These are phyloP conservation scores for Manacus vitellinus DNA, from an alignment of 2,113 vertebrate genomes.

Conservation along the genomic window DNA sequence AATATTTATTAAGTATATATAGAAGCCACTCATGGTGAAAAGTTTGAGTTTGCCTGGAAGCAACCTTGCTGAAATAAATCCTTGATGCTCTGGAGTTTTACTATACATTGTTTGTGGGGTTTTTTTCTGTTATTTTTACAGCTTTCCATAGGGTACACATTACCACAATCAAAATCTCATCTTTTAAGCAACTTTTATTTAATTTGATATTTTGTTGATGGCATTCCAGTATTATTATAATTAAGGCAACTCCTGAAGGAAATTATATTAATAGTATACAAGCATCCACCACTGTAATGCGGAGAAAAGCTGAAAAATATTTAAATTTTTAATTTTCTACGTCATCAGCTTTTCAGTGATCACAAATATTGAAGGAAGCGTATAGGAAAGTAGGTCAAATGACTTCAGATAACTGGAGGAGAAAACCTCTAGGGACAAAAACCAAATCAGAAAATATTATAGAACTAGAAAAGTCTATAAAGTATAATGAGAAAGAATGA, in stretches of 20 bases:
- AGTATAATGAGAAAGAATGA: neutral
- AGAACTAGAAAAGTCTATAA: neutral
- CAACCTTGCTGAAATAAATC: neutral
- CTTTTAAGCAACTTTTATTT: neutral
- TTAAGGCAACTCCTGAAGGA: neutral
- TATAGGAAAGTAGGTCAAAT: conserved; percentile 8
- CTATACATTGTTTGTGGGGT: too few relatives aligned
- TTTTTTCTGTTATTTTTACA: neutral
- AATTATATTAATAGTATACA: neutral
- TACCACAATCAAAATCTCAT: neutral
- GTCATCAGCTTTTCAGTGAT: neutral
- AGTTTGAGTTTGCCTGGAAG: neutral
- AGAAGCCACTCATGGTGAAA: neutral
- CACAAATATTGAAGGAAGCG: neutral
- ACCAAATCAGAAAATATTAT: neutral
- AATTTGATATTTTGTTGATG: neutral
- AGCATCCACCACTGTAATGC: neutral
- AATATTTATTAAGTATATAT: conserved; percentile 37
- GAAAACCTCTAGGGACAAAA: neutral
- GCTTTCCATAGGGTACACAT: neutral
- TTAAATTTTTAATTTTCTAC: neutral
- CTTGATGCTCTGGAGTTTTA: neutral
- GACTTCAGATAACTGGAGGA: neutral
- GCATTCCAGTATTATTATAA: neutral
- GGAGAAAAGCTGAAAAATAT: neutral